Evolutionary conservation across 2,113 vertebrate species (phyloP).

Genomic region (Pogona vitticeps): DNA sequence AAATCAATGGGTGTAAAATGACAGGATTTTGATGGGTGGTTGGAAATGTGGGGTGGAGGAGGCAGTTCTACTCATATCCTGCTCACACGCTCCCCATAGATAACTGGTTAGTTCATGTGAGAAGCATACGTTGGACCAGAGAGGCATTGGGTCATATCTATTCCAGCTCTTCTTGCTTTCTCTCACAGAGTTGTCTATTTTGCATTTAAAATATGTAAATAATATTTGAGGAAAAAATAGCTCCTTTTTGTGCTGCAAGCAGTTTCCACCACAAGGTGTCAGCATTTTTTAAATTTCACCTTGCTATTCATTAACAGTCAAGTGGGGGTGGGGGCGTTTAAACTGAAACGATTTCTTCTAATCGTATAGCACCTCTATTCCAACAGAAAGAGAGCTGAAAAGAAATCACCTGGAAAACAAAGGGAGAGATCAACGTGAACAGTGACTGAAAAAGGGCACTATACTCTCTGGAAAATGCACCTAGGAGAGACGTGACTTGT

Average conservation of each 20-base stretch:
- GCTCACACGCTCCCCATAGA: neutral
- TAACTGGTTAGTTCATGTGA: neutral
- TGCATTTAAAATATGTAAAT: neutral
- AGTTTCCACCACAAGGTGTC: conserved; percentile 10
- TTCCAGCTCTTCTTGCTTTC: neutral
- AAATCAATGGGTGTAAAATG: too few relatives aligned
- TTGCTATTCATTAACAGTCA: neutral
- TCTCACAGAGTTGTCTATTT: neutral
- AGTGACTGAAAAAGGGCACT: neutral
- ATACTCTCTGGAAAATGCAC: neutral
- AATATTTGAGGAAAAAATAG: neutral
- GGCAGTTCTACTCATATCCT: neutral
- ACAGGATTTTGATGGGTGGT: neutral
- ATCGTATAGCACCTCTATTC: neutral
- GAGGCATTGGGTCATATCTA: neutral
- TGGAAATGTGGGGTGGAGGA: neutral
- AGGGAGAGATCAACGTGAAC: neutral
- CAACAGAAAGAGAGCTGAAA: neutral
- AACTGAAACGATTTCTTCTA: neutral
- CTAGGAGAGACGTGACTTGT: neutral
- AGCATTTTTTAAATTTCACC: neutral
- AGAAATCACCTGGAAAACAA: too few relatives aligned
- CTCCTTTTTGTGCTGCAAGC: neutral
- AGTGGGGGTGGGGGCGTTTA: neutral
- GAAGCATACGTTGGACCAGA: neutral